These are phyloP conservation scores for Epizoanthus fatuus DNA, from an alignment of 92 coral and sea anemone genomes.

Conservation along the genomic window DNA sequence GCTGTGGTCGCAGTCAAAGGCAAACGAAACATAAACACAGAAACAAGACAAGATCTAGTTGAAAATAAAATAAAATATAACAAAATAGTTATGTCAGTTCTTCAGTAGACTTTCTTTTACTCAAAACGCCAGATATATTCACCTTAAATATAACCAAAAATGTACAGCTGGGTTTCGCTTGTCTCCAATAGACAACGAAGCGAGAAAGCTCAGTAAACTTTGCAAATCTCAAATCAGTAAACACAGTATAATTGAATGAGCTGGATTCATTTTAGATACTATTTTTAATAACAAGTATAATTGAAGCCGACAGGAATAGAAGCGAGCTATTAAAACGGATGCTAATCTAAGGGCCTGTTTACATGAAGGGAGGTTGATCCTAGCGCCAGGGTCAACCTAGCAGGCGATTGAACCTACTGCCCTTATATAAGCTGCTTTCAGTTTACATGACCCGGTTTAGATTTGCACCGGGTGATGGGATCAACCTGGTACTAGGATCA, in stretches of 20 bases:
- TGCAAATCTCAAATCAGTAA: not conserved
- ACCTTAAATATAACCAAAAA: too few relatives aligned
- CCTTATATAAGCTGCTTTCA: too few relatives aligned
- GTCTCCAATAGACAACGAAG: not conserved
- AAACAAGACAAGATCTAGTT: not conserved
- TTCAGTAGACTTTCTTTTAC: not conserved
- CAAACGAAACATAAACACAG: not conserved
- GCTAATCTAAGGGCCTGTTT: not conserved
- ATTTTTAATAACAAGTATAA: not conserved
- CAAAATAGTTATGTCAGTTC: too few relatives aligned
- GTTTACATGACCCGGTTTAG: too few relatives aligned
- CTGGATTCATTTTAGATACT: constrained; percentile 4
- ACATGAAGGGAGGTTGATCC: too few relatives aligned
- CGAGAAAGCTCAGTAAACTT: not conserved
- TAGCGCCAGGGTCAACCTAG: too few relatives aligned
- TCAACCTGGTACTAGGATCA: too few relatives aligned
- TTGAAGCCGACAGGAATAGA: constrained; percentile 5
- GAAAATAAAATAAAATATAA: not conserved
- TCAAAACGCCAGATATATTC: not conserved
- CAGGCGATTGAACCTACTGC: too few relatives aligned
- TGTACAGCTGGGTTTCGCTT: not conserved
- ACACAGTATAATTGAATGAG: not conserved
- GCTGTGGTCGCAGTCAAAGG: not conserved
- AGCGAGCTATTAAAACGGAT: not conserved
- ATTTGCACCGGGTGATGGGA: too few relatives aligned